Conservation (phyloP, 2,797 vertebrate species). For the Capromys pilorides region DNA sequence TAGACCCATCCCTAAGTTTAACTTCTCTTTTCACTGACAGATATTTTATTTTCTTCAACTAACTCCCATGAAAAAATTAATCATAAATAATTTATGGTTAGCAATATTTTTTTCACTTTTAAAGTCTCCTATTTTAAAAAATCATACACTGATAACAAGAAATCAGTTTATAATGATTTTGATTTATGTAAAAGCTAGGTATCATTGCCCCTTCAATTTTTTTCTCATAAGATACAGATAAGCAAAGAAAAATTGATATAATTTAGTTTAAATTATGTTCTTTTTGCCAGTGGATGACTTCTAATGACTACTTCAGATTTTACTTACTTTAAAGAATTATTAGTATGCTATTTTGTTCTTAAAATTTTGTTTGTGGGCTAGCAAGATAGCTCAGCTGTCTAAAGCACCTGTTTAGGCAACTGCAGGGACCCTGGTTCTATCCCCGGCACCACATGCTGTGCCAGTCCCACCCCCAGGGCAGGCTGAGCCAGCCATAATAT, state of each 20-base stretch:
- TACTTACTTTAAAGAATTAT: background rate
- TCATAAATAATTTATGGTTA: background rate
- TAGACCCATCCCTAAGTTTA: background rate
- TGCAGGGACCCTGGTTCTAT: no score
- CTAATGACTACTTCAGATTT: background rate
- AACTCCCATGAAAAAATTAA: background rate
- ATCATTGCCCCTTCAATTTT: background rate
- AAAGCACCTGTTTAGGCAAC: no score
- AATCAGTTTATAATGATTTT: constrained; percentile 14
- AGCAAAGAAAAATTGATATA: background rate
- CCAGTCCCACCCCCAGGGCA: no score
- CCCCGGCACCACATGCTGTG: no score
- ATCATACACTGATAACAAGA: background rate
- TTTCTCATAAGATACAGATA: background rate
- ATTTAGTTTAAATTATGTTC: constrained; percentile 10
- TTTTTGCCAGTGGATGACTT: background rate
- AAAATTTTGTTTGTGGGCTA: background rate
- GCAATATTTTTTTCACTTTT: constrained; percentile 9
- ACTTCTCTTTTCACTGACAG: background rate
- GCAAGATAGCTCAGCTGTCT: no score
- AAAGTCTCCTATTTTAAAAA: background rate
- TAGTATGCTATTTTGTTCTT: background rate
- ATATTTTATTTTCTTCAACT: background rate
- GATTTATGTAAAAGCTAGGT: background rate
- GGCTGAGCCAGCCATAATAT: no score